Conservation (phyloP, 2,888 invertebrate species). For the Coronaproctus castanopsis region DNA sequence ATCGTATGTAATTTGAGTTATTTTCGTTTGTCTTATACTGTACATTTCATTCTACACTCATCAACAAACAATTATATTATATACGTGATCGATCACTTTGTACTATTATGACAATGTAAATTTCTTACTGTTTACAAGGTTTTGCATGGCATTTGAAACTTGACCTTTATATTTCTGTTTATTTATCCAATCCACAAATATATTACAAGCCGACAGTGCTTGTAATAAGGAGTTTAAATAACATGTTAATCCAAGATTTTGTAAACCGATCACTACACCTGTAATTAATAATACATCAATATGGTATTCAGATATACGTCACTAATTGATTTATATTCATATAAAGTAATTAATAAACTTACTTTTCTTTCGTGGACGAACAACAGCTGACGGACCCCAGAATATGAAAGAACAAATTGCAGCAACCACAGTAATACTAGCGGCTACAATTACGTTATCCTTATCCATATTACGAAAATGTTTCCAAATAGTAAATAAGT, state of each 20-base stretch:
- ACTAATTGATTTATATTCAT: too few relatives aligned
- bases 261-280: conserved; percentile 63
- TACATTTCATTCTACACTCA: too few relatives aligned
- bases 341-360: too few relatives aligned
- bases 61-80: too few relatives aligned
- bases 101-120: neutral
- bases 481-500: conserved; percentile 1
- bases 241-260: conserved; percentile 80
- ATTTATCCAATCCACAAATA: conserved; percentile 63
- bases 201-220: conserved; percentile 69
- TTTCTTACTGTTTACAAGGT: conserved; percentile 47
- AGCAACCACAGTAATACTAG: conserved; percentile 7
- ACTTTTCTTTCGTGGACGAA: conserved; percentile 7
- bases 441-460: conserved; percentile 11
- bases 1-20: too few relatives aligned
- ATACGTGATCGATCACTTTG: too few relatives aligned
- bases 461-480: conserved; percentile 11
- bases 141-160: conserved; percentile 50
- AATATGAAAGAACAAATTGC: conserved; percentile 12
- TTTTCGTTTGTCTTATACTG: too few relatives aligned
- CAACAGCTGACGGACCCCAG: conserved; percentile 10
- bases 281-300: conserved; percentile 14
- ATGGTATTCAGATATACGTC: too few relatives aligned
- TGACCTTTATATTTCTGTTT: conserved; percentile 41
- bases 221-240: conserved; percentile 81